Evolutionary conservation across 2,797 vertebrate genomes (phyloP).

Genomic region (Amblyraja radiata): DNA sequence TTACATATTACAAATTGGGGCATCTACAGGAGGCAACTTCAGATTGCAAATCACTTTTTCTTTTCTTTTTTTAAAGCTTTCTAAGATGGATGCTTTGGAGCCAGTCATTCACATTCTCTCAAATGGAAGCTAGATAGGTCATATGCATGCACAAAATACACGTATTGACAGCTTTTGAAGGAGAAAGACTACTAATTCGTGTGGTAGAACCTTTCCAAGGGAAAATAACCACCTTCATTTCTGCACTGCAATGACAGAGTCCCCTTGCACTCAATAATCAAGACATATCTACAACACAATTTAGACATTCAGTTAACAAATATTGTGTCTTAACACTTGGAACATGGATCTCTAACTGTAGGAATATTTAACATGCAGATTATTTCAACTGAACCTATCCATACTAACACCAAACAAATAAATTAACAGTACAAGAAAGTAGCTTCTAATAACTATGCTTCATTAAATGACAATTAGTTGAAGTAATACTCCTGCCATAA

Average conservation of each 20-base stretch:
- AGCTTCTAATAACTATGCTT: not conserved
- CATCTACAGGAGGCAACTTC: constrained; percentile 1
- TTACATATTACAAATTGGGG: not conserved
- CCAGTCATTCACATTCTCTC: not conserved
- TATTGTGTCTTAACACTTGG: not conserved
- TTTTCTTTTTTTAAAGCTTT: not conserved
- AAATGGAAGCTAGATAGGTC: not conserved
- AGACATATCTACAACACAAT: not conserved
- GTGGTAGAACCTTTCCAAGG: not conserved
- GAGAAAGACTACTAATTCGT: no score
- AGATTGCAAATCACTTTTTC: not conserved
- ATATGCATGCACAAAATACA: not conserved
- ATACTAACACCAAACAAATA: not conserved
- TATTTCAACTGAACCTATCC: not conserved
- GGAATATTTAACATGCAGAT: not conserved
- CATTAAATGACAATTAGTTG: not conserved
- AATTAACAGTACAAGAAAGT: not conserved
- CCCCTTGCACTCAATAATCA: not conserved
- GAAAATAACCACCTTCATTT: not conserved
- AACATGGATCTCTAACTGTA: not conserved
- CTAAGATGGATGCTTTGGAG: not conserved
- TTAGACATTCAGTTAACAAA: not conserved
- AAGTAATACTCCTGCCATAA: constrained; percentile 39
- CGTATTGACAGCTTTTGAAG: not conserved
- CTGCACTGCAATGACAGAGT: not conserved